These are phyloP conservation scores for Leucosticte australis DNA, from an alignment of 2,113 vertebrate species.

Conservation along the genomic window DNA sequence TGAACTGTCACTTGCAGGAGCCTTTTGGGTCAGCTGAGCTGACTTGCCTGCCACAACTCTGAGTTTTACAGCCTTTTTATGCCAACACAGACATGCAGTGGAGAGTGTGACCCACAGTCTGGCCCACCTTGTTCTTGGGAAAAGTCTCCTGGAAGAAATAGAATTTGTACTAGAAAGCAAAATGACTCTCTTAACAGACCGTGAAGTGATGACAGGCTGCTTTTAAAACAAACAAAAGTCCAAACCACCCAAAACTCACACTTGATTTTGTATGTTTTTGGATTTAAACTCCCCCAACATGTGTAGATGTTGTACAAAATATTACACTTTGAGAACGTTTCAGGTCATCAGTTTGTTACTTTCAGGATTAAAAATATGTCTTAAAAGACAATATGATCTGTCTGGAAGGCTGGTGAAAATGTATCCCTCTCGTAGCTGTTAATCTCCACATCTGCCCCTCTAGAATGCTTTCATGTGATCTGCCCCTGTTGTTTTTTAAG, in stretches of 20 bases:
- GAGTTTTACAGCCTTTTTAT: background rate
- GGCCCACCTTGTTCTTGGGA: background rate
- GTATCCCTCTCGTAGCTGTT: constrained; percentile 41
- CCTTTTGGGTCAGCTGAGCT: background rate
- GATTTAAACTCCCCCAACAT: background rate
- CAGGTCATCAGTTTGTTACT: constrained; percentile 30
- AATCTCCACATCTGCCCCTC: constrained; percentile 51
- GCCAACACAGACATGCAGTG: background rate
- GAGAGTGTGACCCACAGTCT: background rate
- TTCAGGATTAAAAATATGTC: constrained; percentile 37
- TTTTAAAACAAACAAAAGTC: constrained; percentile 47
- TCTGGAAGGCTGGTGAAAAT: constrained; percentile 42
- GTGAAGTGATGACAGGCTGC: constrained; percentile 53
- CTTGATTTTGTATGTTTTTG: constrained; percentile 7
- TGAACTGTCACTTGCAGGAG: background rate
- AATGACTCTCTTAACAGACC: background rate
- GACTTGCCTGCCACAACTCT: background rate
- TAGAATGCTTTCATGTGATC: constrained; percentile 63
- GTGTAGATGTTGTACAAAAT: background rate
- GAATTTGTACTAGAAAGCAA: background rate
- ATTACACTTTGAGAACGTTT: background rate
- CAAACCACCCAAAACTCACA: background rate
- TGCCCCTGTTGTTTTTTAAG: constrained; percentile 43
- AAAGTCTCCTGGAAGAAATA: background rate
- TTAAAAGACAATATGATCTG: constrained; percentile 30